phyloP scores from a whole-genome alignment of 2,888 invertebrate species.

The Lysandra bellargus region DNA sequence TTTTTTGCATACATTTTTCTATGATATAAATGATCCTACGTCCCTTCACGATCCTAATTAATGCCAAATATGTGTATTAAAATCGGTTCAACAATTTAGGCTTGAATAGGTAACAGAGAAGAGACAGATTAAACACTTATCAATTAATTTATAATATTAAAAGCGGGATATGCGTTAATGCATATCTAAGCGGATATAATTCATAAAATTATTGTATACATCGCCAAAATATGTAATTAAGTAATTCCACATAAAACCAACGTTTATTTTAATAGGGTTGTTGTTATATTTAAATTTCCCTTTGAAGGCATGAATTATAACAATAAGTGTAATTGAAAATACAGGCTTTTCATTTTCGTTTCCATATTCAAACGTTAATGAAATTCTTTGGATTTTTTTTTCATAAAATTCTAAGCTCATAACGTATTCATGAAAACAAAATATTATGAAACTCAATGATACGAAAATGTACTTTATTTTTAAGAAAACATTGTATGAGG shows the following conservation, averaged over 20 bases:
- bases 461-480: background rate
- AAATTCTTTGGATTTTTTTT: background rate
- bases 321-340: background rate
- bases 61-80: too few relatives aligned
- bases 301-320: background rate
- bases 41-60: too few relatives aligned
- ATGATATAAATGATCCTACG: too few relatives aligned
- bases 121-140: background rate
- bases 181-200: background rate
- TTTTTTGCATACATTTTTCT: too few relatives aligned
- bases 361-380: background rate
- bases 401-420: constrained; percentile 17
- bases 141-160: background rate
- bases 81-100: too few relatives aligned
- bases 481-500: constrained; percentile 42
- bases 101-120: background rate
- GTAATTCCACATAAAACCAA: background rate
- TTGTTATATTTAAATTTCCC: background rate
- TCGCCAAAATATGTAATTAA: background rate
- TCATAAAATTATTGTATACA: background rate
- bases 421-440: constrained; percentile 12
- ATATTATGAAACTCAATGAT: constrained; percentile 11
- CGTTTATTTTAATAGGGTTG: background rate
- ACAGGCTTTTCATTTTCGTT: background rate
- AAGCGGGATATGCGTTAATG: background rate